These are phyloP conservation scores for Gymnogyps californianus DNA, from an alignment of 2,113 vertebrate genomes.

Conservation along the genomic window DNA sequence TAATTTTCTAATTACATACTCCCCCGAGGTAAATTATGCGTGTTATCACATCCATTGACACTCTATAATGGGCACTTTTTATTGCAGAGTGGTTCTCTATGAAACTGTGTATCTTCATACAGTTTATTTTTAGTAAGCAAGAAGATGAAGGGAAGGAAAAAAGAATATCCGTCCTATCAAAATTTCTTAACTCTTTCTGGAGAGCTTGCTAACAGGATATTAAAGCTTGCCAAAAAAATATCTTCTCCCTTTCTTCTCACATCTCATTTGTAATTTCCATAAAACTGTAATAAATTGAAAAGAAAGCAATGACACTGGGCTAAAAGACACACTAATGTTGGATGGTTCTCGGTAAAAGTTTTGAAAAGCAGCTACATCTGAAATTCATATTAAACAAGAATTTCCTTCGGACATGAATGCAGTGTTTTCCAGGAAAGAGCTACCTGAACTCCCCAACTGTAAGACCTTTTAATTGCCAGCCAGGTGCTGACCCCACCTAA, in stretches of 20 bases:
- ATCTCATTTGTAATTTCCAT: not conserved
- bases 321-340: not conserved
- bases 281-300: not conserved
- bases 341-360: not conserved
- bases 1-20: constrained; percentile 75
- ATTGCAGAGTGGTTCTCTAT: constrained; percentile 48
- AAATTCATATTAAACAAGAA: not conserved
- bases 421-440: not conserved
- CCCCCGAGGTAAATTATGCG: constrained; percentile 58
- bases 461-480: not conserved
- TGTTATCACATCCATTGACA: constrained; percentile 53
- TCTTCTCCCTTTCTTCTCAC: not conserved
- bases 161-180: not conserved
- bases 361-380: not conserved
- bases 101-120: constrained; percentile 2
- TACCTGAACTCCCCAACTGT: not conserved
- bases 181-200: not conserved
- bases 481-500: not conserved
- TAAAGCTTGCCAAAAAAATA: not conserved
- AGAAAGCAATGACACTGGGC: not conserved
- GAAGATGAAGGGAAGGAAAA: not conserved
- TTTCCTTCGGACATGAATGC: not conserved
- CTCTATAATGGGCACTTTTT: constrained; percentile 47
- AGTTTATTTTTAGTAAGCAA: constrained; percentile 49
- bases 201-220: not conserved